Base-by-base conservation (phyloP, 2,113 vertebrate genomes). In the Grus americana region DNA sequence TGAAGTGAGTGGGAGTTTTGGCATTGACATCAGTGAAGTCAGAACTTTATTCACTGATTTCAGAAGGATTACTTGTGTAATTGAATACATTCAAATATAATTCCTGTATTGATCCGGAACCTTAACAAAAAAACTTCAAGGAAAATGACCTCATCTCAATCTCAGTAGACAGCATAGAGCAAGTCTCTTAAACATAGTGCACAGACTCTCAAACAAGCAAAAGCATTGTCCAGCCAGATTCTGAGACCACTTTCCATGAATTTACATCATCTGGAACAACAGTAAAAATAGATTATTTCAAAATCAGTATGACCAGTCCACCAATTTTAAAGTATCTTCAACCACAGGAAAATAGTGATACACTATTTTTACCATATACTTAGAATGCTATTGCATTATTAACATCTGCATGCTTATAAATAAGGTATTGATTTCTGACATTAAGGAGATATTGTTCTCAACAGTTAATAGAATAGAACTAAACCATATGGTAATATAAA, bases 71-170 rank as follows among this genome's bases (percentile, higher is more conserved):
- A 65, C 24, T 50, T 79, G 57, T 47, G 57, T 36, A 71, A 58
- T 86, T 83, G 21, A 74, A 88, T 26, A 86, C 75, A 74, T 68
- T 36, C 19, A 78, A 88, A 92, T n/a, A 4, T 58, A 95, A 83
- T 81, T 50, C 30, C 38, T 79, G 65, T 72, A 92, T 67, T 86
- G 75, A 92, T 67, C 63, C 72, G 52, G 57, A 86, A 67, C 68
- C 21, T 93, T 55, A 74, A 80, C 59, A 82, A 78, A 27, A 92
- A 86, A 96, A 74, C 71, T 88, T 84, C 67, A 92, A 84, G 90
- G 72, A 85, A 96, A 95, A 90, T 63, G 6, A 88, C 34, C 16
- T 91, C 38, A 40, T 84, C 59, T 78, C 72, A 46, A 34, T 80
- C 67, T 79, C 79, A 92, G 46, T 20, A 63, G 59, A 86, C 38